These are phyloP conservation scores for Melinaea menophilus DNA, from an alignment of 2,888 invertebrate genomes.

Conservation along the genomic window DNA sequence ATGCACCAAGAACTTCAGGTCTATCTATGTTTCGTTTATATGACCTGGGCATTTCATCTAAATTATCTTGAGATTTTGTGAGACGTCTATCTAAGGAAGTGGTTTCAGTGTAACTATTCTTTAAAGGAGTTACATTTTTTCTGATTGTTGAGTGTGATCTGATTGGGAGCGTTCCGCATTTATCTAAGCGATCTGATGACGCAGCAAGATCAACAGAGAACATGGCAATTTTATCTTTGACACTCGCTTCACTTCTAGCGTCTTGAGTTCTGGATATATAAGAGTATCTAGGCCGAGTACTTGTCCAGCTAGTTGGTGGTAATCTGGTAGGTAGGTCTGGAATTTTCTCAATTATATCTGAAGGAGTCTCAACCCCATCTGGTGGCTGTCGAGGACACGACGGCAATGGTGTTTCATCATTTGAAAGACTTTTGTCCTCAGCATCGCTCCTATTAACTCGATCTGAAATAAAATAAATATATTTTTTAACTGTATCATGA, in stretches of 20 bases:
- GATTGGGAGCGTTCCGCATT: constrained; percentile 63
- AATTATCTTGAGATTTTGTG: constrained; percentile 72
- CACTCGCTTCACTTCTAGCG: constrained; percentile 88
- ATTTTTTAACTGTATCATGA: not conserved
- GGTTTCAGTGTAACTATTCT: constrained; percentile 55
- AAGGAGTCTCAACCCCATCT: constrained; percentile 89
- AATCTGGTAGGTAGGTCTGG: constrained; percentile 61
- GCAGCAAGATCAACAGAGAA: constrained; percentile 80
- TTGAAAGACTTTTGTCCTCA: constrained; percentile 72
- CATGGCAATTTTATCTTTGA: constrained; percentile 92
- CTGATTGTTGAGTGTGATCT: constrained; percentile 50
- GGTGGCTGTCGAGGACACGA: constrained; percentile 86
- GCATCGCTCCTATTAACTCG: constrained; percentile 67
- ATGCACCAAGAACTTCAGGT: constrained; percentile 74
- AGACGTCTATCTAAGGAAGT: constrained; percentile 66
- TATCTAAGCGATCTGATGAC: constrained; percentile 63
- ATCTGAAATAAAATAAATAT: constrained; percentile 49
- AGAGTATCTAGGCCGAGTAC: constrained; percentile 57
- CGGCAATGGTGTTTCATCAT: constrained; percentile 70
- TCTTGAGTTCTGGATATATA: constrained; percentile 82
- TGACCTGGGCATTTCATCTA: constrained; percentile 70
- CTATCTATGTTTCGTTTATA: constrained; percentile 61
- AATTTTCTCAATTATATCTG: constrained; percentile 80
- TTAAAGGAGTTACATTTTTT: constrained; percentile 52
- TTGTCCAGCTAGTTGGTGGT: constrained; percentile 57